phyloP scores from a whole-genome alignment of 37 sponge, comb jelly and placozoan species.

The Hexactinellida sp. region DNA sequence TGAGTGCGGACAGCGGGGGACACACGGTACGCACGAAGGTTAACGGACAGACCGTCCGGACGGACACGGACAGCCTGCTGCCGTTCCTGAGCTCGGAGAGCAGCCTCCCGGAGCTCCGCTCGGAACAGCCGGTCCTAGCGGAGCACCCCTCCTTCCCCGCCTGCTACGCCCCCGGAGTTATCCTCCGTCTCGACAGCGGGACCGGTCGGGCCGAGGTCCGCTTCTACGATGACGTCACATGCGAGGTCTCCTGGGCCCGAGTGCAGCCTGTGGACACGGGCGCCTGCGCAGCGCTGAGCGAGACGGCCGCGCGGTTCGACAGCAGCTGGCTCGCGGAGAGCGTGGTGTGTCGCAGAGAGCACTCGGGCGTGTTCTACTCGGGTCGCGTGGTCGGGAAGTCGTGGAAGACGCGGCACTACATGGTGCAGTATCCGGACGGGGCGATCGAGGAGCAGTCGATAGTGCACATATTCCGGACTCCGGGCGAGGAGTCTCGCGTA shows the following conservation, averaged over 20 bases:
- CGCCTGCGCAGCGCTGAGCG: neutral
- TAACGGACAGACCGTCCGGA: neutral
- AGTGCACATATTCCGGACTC: neutral
- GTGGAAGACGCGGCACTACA: neutral
- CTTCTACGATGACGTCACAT: neutral
- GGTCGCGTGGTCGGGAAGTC: neutral
- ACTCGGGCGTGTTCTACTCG: neutral
- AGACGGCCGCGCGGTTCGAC: neutral
- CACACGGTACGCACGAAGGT: neutral
- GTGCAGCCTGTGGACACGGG: neutral
- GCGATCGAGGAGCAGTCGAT: neutral
- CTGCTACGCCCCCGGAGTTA: neutral
- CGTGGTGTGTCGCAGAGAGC: neutral
- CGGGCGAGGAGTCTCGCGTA: neutral
- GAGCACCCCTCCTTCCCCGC: conserved; percentile 1
- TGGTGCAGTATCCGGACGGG: neutral
- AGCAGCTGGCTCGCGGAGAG: neutral
- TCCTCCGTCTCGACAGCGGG: neutral
- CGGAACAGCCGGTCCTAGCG: neutral
- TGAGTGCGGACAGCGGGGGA: neutral
- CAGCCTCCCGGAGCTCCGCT: neutral
- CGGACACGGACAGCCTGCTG: neutral
- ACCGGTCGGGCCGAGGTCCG: neutral
- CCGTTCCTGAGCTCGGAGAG: neutral
- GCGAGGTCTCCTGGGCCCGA: neutral